Conservation (phyloP, 2,113 vertebrate genomes). For the Pterocles orientalis region DNA sequence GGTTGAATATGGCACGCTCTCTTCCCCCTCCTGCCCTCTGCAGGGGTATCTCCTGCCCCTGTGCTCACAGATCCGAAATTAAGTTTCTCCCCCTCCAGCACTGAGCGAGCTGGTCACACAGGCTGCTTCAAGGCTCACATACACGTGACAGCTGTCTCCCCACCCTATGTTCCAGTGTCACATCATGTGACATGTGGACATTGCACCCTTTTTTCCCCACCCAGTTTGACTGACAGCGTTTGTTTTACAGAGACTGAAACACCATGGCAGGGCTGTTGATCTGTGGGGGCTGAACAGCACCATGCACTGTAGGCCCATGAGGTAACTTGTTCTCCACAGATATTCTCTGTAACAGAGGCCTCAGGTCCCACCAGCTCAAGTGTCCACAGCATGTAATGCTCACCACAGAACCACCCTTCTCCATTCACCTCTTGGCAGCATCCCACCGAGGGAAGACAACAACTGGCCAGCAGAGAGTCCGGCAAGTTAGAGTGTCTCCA, state of each 20-base stretch:
- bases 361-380: conserved; percentile 7
- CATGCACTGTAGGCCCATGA: background rate
- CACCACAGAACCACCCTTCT: background rate
- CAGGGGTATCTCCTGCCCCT: background rate
- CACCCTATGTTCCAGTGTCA: background rate
- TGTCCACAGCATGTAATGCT: background rate
- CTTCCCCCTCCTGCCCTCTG: background rate
- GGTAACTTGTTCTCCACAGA: background rate
- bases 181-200: background rate
- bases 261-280: conserved; percentile 8
- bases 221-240: background rate
- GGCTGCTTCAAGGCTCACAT: background rate
- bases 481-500: background rate
- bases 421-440: background rate
- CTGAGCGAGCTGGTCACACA: background rate
- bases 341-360: background rate
- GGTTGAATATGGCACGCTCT: background rate
- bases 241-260: background rate
- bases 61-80: background rate
- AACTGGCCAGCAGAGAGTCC: background rate
- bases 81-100: background rate
- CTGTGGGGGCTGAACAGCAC: background rate
- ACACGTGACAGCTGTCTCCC: background rate
- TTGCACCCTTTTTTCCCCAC: background rate
- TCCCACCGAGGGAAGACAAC: background rate